phyloP scores from a whole-genome alignment of 1,140 invertebrate species.

The Leptinotarsa texana region DNA sequence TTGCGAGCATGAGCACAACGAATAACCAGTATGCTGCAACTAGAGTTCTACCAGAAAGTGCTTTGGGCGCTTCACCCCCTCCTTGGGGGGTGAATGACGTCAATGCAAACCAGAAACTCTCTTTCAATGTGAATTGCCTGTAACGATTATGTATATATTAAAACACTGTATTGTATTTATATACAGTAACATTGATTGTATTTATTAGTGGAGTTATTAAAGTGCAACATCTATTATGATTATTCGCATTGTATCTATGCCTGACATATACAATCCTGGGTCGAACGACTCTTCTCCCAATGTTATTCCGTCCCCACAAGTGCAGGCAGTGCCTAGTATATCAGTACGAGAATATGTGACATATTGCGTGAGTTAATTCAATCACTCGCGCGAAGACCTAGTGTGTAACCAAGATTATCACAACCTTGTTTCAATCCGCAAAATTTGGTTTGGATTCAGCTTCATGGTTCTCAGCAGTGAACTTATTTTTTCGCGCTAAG shows the following conservation, averaged over 20 bases:
- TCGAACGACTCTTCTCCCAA: no score
- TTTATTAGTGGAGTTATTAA: neutral
- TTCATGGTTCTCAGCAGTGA: no score
- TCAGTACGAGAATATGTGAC: no score
- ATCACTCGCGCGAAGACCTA: no score
- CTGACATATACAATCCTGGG: no score
- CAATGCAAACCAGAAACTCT: conserved; percentile 92
- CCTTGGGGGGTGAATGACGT: conserved; percentile 92
- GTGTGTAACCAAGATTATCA: no score
- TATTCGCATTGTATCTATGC: neutral
- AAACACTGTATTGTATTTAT: neutral
- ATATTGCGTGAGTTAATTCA: no score
- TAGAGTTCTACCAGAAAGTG: conserved; percentile 78
- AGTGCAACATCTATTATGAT: neutral
- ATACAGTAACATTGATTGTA: neutral
- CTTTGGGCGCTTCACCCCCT: conserved; percentile 84
- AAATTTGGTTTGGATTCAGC: no score
- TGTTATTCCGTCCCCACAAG: no score
- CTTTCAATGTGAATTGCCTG: conserved; percentile 83
- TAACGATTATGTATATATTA: conserved; percentile 12
- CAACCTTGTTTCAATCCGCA: no score
- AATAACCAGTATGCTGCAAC: conserved; percentile 93
- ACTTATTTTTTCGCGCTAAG: no score
- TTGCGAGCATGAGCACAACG: conserved; percentile 89
- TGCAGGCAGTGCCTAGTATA: no score